Evolutionary conservation across 2,888 invertebrate genomes (phyloP).

Genomic region (Pristionchus fissidentatus): DNA sequence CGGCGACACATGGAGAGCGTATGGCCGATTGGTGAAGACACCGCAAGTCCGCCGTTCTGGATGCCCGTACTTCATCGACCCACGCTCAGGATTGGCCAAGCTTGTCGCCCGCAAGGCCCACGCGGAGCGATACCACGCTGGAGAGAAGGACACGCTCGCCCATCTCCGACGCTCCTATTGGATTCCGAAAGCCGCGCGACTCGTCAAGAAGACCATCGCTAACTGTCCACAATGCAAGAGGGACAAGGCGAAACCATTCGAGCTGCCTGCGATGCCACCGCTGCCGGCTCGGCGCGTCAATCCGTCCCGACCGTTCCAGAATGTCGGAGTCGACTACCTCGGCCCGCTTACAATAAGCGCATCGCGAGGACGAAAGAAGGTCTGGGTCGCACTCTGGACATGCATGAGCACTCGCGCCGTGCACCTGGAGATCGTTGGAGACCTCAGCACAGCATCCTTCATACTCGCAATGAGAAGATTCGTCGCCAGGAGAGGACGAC

Average conservation of each 20-base stretch:
- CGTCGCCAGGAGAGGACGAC: conserved; percentile 73
- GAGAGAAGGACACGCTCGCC: conserved; percentile 57
- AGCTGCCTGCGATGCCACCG: conserved; percentile 72
- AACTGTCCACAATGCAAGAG: conserved; percentile 72
- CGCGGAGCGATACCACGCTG: conserved; percentile 54
- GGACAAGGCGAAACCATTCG: conserved; percentile 56
- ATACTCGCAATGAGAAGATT: conserved; percentile 73
- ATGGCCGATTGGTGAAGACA: neutral
- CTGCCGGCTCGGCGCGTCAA: conserved; percentile 73
- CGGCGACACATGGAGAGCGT: neutral
- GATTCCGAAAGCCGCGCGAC: conserved; percentile 67
- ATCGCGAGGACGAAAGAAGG: conserved; percentile 56
- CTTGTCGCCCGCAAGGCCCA: conserved; percentile 55
- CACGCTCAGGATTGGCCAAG: conserved; percentile 11
- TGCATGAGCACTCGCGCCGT: conserved; percentile 76
- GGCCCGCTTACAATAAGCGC: conserved; percentile 74
- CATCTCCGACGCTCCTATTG: conserved; percentile 72
- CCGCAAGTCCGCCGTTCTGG: neutral
- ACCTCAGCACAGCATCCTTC: conserved; percentile 71
- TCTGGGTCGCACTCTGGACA: conserved; percentile 75
- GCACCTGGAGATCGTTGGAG: conserved; percentile 75
- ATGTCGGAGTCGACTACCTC: conserved; percentile 75
- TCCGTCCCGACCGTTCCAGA: conserved; percentile 67
- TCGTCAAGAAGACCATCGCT: conserved; percentile 58
- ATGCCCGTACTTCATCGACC: neutral